Conservation (phyloP, 1,140 invertebrate genomes). For the Rhyzopertha dominica region DNA sequence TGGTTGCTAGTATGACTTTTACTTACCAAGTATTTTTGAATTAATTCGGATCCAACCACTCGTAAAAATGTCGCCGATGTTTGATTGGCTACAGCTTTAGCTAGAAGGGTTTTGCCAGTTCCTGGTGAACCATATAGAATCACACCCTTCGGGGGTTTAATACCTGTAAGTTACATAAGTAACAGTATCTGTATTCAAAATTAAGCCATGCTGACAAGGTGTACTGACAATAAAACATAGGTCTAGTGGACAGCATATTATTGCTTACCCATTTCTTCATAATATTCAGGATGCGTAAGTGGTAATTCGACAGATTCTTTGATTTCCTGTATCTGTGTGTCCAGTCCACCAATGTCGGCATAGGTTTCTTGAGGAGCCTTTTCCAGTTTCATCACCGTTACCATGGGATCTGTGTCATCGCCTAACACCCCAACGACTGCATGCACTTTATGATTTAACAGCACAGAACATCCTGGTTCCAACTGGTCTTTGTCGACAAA, state of each 20-base stretch:
- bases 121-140: constrained; percentile 98
- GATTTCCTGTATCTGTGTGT: constrained; percentile 99
- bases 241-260: no score
- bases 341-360: constrained; percentile 98
- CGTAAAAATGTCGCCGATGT: constrained; percentile 98
- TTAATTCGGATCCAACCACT: constrained; percentile 98
- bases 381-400: constrained; percentile 99
- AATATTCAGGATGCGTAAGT: constrained; percentile 98
- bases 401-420: constrained; percentile 99
- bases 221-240: no score
- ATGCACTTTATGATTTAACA: constrained; percentile 99
- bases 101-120: constrained; percentile 96
- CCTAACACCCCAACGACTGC: constrained; percentile 97
- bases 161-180: constrained; percentile 49
- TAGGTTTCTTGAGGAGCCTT: constrained; percentile 99
- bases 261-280: constrained; percentile 93
- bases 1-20: neutral
- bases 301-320: constrained; percentile 99
- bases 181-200: no score
- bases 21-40: constrained; percentile 94
- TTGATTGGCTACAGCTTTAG: constrained; percentile 99
- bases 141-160: constrained; percentile 98
- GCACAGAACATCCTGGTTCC: constrained; percentile 97
- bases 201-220: no score
- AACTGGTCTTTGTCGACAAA: constrained; percentile 99